phyloP scores from a whole-genome alignment of 1,140 invertebrate species.

The Heliothis subflexa region DNA sequence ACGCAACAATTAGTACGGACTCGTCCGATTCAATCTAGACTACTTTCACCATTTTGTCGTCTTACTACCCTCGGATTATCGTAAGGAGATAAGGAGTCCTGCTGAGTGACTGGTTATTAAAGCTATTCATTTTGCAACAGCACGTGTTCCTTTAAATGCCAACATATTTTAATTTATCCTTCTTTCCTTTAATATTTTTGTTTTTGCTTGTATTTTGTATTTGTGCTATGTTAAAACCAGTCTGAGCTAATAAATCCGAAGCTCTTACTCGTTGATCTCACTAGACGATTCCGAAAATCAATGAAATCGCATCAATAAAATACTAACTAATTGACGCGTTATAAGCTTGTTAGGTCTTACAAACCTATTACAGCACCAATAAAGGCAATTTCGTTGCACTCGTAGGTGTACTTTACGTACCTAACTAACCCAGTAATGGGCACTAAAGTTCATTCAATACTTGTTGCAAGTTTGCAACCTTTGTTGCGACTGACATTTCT shows the following conservation, averaged over 20 bases:
- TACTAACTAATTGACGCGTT: too few relatives aligned
- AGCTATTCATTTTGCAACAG: background rate
- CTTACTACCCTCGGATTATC: slow-evolving; percentile 20
- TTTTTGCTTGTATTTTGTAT: too few relatives aligned
- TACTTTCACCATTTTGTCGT: slow-evolving; percentile 39
- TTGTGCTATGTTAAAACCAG: too few relatives aligned
- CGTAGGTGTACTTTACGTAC: slow-evolving; percentile 8
- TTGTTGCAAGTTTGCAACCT: slow-evolving; percentile 35
- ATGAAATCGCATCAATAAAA: too few relatives aligned
- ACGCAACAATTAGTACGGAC: slow-evolving; percentile 42
- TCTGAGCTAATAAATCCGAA: too few relatives aligned
- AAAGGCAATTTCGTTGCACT: slow-evolving; percentile 25
- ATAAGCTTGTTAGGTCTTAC: too few relatives aligned
- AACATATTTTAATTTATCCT: too few relatives aligned
- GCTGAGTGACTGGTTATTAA: background rate
- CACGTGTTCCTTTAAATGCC: background rate
- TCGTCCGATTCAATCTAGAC: slow-evolving; percentile 40
- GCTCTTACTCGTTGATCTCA: too few relatives aligned
- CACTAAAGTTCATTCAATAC: slow-evolving; percentile 45
- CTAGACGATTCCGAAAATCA: too few relatives aligned
- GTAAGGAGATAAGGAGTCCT: slow-evolving; percentile 18
- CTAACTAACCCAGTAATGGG: slow-evolving; percentile 20
- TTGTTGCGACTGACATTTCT: slow-evolving; percentile 51
- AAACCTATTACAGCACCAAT: background rate
- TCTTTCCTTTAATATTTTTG: too few relatives aligned